Conservation (phyloP, 2,113 vertebrate genomes). For the Podarcis raffonei region DNA sequence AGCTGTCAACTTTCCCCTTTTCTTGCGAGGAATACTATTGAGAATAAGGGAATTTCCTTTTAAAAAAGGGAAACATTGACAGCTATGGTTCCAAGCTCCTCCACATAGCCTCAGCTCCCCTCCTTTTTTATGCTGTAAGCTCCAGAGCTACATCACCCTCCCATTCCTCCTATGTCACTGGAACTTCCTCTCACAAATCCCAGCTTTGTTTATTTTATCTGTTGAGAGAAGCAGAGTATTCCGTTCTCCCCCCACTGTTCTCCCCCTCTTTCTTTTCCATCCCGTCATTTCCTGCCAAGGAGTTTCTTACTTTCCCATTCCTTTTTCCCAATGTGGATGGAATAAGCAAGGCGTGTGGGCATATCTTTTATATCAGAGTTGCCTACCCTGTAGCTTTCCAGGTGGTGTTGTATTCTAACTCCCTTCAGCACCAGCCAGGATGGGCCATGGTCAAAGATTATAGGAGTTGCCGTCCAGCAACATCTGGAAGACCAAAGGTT, state of each 20-base stretch:
- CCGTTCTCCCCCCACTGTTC: not conserved
- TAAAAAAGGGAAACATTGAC: too few species aligned
- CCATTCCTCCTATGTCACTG: constrained; percentile 65
- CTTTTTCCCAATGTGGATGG: not conserved
- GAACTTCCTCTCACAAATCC: not conserved
- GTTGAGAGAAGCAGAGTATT: not conserved
- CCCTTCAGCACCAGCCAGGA: too few species aligned
- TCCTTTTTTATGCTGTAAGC: not conserved
- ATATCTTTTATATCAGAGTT: too few species aligned
- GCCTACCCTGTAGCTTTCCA: too few species aligned
- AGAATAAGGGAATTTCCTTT: too few species aligned
- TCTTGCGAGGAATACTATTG: too few species aligned
- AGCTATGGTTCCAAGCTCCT: not conserved
- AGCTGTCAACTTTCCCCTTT: too few species aligned
- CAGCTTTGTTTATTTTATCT: not conserved
- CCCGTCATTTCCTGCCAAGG: not conserved
- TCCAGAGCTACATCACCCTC: not conserved
- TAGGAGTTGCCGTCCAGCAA: too few species aligned
- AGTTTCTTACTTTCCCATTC: not conserved
- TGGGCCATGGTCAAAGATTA: too few species aligned
- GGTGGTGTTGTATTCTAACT: too few species aligned
- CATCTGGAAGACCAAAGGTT: too few species aligned
- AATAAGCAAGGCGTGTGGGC: not conserved
- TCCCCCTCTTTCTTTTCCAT: not conserved
- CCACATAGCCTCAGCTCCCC: constrained; percentile 17